Evolutionary conservation across 2,113 vertebrate species (phyloP), one percentile per base, ranked within the genome.

Genomic region (Toxostoma redivivum): DNA sequence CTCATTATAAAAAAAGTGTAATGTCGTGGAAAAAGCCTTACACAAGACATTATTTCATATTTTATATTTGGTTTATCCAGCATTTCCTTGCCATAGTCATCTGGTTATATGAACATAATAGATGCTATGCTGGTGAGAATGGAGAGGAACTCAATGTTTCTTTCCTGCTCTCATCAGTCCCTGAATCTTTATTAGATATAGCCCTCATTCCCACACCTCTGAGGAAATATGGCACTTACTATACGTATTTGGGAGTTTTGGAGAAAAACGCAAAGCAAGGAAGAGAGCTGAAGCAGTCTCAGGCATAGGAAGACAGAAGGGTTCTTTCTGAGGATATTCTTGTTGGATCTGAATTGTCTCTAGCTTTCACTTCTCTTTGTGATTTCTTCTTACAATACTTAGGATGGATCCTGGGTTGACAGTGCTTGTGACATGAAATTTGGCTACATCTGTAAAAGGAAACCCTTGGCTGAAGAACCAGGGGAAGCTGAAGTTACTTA

Each of bases 371-470:
- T 81, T 40, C 16, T 47, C 15, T 80, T 40, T 86, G 18, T 88
- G 8, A 5, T 91, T 71, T 89, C 28, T 78, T 70, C 35, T 87
- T 56, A 30, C 13, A 15, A 21, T 61, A 14, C 8, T 40, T 82
- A 99, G 99, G 98, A 98, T 48, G 99, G 98, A 17, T 98, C 90
- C 66, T 99, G 99, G 99, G 98, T 98, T 28, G 99, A 99, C 94
- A 93, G 98, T 50, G 72, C 97, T 56, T 99, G 99, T 92, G 99
- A 99, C 91, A 97, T 57, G 9, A 92, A 97, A 23, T 95, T 97
- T 9, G 98, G 98, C 22, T 99, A 99, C 74, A 92, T 99, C 67
- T 99, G 99, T 88, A 99, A 99, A 97, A 99, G 98, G 92, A 98
- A 98, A 82, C 98, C 98, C 18, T 98, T 97, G 70, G 86, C 77